Conservation (phyloP, 2,113 vertebrate genomes). For the Triplophysa siluroides region DNA sequence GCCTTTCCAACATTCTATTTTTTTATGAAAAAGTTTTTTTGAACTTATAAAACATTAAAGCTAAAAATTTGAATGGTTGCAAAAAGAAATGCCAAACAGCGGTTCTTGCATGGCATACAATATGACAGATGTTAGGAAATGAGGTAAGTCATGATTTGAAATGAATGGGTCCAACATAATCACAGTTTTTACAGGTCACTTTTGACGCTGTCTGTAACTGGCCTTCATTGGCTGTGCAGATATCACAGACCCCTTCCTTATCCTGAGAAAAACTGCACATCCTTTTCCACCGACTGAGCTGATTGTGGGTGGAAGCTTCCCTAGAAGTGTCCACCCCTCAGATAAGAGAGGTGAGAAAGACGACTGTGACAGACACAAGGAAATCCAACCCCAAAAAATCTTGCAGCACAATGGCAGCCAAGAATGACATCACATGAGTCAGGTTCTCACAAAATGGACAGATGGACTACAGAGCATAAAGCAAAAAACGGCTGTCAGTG, state of each 20-base stretch:
- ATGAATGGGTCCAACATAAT: neutral
- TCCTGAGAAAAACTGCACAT: slow-evolving; percentile 42
- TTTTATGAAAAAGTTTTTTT: no score
- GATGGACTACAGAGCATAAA: neutral
- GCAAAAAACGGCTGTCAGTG: slow-evolving; percentile 7
- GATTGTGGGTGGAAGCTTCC: slow-evolving; percentile 35
- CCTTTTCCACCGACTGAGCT: slow-evolving; percentile 29
- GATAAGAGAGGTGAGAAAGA: slow-evolving; percentile 50
- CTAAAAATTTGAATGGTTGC: no score
- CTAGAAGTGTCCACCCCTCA: slow-evolving; percentile 14
- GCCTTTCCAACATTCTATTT: no score
- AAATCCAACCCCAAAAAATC: neutral
- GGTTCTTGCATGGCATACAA: no score
- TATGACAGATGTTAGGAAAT: no score
- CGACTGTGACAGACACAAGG: slow-evolving; percentile 33
- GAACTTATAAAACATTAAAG: no score
- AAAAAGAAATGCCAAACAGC: no score
- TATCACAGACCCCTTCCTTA: slow-evolving; percentile 9
- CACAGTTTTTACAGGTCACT: neutral
- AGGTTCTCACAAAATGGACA: neutral
- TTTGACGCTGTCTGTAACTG: neutral
- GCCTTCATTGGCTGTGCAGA: neutral
- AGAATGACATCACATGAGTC: slow-evolving; percentile 47
- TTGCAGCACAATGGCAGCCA: slow-evolving; percentile 31
- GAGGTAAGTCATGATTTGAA: neutral